These are phyloP conservation scores for Malacoctenus gilli DNA, from an alignment of 2,797 vertebrate species.

Conservation along the genomic window DNA sequence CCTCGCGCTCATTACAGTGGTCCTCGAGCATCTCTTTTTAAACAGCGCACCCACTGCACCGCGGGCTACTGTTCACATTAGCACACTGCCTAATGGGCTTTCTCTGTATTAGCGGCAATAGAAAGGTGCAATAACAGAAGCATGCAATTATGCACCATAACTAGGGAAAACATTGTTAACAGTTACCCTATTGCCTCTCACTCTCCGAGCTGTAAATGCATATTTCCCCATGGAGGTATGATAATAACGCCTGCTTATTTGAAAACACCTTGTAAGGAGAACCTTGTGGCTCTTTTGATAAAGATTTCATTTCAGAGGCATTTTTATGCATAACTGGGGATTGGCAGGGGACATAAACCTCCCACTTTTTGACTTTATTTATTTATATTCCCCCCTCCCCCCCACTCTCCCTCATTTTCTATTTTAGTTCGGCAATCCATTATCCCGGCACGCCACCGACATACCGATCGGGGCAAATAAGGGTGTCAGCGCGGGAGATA, in stretches of 20 bases:
- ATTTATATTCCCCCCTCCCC: conserved; percentile 45
- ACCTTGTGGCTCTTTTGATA: conserved; percentile 82
- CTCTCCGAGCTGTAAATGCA: conserved; percentile 80
- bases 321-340: conserved; percentile 81
- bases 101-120: conserved; percentile 78
- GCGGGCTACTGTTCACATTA: conserved; percentile 75
- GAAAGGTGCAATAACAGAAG: conserved; percentile 80
- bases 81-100: conserved; percentile 71
- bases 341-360: conserved; percentile 68
- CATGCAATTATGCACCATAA: conserved; percentile 82
- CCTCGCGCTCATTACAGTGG: conserved; percentile 70
- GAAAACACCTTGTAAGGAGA: conserved; percentile 84
- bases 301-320: conserved; percentile 80
- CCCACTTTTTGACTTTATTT: conserved; percentile 59
- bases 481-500: conserved; percentile 20
- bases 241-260: conserved; percentile 83
- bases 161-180: conserved; percentile 82
- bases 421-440: conserved; percentile 28
- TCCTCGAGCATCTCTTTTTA: conserved; percentile 73
- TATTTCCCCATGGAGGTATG: conserved; percentile 79
- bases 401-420: conserved; percentile 38
- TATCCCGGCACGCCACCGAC: conserved; percentile 17
- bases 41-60: conserved; percentile 73
- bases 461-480: conserved; percentile 49
- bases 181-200: conserved; percentile 76